Percentiles rank a stretch among this genome's conserved stretches.
phyloP scores from a whole-genome alignment of 1,140 invertebrate species.

The Drosophila kanapiae region DNA sequence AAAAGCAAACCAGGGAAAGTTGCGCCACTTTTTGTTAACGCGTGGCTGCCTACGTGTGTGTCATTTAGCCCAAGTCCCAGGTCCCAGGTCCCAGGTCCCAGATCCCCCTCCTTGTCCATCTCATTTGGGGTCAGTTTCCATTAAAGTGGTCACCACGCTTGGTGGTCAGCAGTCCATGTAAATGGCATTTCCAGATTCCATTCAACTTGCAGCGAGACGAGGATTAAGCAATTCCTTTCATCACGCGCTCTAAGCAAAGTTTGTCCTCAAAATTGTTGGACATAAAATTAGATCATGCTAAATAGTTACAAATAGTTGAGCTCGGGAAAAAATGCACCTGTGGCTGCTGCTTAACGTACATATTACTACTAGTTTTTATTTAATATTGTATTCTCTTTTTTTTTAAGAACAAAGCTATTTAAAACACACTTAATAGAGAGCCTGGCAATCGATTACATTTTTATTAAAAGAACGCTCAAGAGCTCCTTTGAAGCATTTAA shows the following conservation, averaged over 20 bases:
- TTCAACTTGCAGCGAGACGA: conserved; percentile 1
- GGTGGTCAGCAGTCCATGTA: conserved; percentile 32
- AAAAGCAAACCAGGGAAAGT: conserved; percentile 63
- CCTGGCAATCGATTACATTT: neutral
- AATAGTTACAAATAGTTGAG: conserved; percentile 1
- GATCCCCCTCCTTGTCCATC: conserved; percentile 5
- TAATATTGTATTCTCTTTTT: neutral
- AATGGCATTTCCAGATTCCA: conserved; percentile 19
- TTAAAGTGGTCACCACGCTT: conserved; percentile 23
- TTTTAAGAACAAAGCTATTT: neutral
- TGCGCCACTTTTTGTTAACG: conserved; percentile 67
- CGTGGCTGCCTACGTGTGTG: conserved; percentile 60
- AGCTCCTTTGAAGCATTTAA: neutral
- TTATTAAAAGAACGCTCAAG: neutral
- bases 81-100: conserved; percentile 2
- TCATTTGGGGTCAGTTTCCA: conserved; percentile 29
- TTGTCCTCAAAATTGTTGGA: too few species aligned
- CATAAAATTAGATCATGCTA: neutral
- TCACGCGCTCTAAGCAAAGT: neutral
- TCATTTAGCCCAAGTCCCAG: conserved; percentile 33
- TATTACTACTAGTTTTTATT: neutral
- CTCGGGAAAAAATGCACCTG: neutral
- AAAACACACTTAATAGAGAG: neutral
- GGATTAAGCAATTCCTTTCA: conserved; percentile 29
- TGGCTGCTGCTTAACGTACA: too few species aligned